A percentile compares a stretch with the other conserved stretches of the same genome.
These are phyloP conservation scores for Caenorhabditis sp. DNA, from an alignment of 2,888 invertebrate species.

Conservation along the genomic window DNA sequence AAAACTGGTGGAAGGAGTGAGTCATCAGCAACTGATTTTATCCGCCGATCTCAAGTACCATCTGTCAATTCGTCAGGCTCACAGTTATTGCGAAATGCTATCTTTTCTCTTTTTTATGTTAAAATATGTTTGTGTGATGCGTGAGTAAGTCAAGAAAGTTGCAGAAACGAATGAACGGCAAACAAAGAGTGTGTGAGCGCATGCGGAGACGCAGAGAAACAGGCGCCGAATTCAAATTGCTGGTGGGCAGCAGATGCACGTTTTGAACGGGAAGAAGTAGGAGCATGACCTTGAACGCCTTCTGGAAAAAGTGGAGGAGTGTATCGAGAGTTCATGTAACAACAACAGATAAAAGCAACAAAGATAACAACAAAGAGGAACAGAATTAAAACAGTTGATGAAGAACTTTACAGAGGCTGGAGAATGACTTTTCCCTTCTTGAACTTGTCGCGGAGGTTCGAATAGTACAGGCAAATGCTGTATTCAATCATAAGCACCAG, in stretches of 20 bases:
- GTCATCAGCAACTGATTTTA: conserved; percentile 16
- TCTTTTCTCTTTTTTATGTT: background rate
- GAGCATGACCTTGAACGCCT: background rate
- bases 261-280: background rate
- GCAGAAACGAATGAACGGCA: conserved; percentile 4
- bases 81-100: conserved; percentile 18
- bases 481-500: conserved; percentile 6
- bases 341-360: background rate
- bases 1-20: conserved; percentile 8
- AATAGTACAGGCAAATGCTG: conserved; percentile 24
- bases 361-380: background rate
- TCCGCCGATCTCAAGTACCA: conserved; percentile 3
- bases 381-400: background rate
- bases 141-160: background rate
- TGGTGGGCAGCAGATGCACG: conserved; percentile 11
- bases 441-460: conserved; percentile 39
- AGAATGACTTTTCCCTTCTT: conserved; percentile 20
- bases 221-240: conserved; percentile 32
- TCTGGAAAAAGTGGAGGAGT: too few species aligned
- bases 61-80: background rate
- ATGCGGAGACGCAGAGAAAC: conserved; percentile 27
- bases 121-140: background rate
- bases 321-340: too few species aligned
- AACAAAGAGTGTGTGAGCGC: background rate
- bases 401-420: conserved; percentile 23